These are phyloP conservation scores for Luscinia luscinia DNA, from an alignment of 2,797 vertebrate genomes.

Conservation along the genomic window DNA sequence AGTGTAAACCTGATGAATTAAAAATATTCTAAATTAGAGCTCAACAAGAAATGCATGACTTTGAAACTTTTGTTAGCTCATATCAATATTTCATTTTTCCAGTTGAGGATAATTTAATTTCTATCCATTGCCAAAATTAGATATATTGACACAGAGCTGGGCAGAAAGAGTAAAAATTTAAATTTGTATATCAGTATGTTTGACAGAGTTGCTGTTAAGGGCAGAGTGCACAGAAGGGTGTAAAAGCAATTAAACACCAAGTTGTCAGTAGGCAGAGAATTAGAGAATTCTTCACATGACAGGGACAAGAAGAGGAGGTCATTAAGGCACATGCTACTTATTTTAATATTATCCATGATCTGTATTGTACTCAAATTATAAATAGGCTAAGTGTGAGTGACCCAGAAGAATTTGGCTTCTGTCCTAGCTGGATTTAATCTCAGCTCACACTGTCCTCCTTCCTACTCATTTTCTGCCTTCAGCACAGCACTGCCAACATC, in stretches of 20 bases:
- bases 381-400: slow-evolving; percentile 62
- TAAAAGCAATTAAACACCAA: background rate
- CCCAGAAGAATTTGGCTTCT: slow-evolving; percentile 50
- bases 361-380: slow-evolving; percentile 49
- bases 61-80: background rate
- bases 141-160: background rate
- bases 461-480: slow-evolving; percentile 52
- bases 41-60: background rate
- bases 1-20: background rate
- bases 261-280: slow-evolving; percentile 20
- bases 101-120: background rate
- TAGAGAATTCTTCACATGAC: slow-evolving; percentile 5
- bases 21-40: background rate
- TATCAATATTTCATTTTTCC: background rate
- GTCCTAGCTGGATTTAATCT: slow-evolving; percentile 45
- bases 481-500: background rate
- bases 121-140: background rate
- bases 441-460: slow-evolving; percentile 41
- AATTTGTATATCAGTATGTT: background rate
- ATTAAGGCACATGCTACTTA: slow-evolving; percentile 28
- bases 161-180: background rate
- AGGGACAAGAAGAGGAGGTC: slow-evolving; percentile 31
- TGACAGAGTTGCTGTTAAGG: background rate
- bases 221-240: background rate
- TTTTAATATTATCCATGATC: slow-evolving; percentile 46